Base-by-base conservation (phyloP, 2,113 vertebrate species). In the Anser cygnoides region DNA sequence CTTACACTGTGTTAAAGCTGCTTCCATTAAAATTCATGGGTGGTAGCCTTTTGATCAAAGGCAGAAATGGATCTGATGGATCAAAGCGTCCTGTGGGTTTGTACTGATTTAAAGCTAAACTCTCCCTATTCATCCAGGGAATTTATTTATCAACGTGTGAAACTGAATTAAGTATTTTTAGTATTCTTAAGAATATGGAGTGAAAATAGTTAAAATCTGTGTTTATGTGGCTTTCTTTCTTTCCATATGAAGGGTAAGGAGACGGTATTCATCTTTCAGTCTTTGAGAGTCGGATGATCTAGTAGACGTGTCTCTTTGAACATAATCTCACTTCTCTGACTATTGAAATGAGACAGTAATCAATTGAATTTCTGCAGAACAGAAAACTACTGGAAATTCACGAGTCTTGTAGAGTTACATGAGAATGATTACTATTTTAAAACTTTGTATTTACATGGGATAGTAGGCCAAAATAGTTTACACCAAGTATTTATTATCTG, bases 381-480 rank as follows among this genome's bases (percentile, higher is more conserved):
- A 89, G 73, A 82, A 92, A 82, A 78, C 61, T 89, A 63, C 91
- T 89, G 77, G 74, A 91, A 78, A 80, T 76, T 65, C 15, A 7
- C 49, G 33, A 54, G 29, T 37, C 19, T 43, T 81, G 57, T 37
- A 78, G 70, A 87, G 84, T 52, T 87, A 78, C 17, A 86, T 89
- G 19, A 63, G 62, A 84, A 52, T 43, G 19, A 71, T 84, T 72
- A 78, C 81, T 87, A 19, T 71, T 84, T 81, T 71, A 28, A 92
- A 71, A 50, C 41, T 66, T 89, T 71, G 15, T 66, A 54, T 95
- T 86, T 90, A 39, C 0, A 0, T 65, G 59, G 26, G 11, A 39
- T 89, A 95, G 77, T 62, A 89, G 50, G 59, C 75, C 39, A 77
- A 87, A 87, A 87, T 73, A 67, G 81, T 92, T 93, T 66, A 29